Conservation (phyloP, 2,113 vertebrate species). For the Paradoxurus hermaphroditus region DNA sequence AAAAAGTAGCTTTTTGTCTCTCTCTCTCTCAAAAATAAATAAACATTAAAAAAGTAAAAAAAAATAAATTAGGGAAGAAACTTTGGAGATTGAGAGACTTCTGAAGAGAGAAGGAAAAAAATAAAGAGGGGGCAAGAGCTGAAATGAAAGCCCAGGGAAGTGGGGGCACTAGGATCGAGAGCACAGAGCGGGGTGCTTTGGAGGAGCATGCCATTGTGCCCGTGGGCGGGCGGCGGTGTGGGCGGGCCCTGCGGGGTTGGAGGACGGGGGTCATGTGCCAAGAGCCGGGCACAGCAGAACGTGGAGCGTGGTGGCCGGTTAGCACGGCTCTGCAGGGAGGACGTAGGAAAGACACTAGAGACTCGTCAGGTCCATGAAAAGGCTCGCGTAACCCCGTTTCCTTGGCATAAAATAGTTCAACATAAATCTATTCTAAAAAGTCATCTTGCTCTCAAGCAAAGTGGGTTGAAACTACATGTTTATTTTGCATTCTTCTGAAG, state of each 20-base stretch:
- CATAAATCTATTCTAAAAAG: neutral
- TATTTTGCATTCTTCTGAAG: constrained; percentile 24
- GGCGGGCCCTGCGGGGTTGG: neutral
- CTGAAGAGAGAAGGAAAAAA: neutral
- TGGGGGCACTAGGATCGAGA: neutral
- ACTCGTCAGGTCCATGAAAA: neutral
- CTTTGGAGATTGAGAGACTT: neutral
- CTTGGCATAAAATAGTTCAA: neutral
- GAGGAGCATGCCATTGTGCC: no score
- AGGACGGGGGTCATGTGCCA: neutral
- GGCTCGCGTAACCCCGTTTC: neutral
- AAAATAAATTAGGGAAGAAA: neutral
- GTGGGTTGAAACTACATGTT: neutral
- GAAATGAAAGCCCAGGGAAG: neutral
- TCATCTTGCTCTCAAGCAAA: neutral
- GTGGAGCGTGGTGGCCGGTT: fast-evolving
- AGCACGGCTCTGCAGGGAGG: neutral
- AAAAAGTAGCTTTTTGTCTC: no score
- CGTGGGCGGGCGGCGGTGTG: neutral
- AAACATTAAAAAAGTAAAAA: no score
- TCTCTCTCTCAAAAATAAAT: no score
- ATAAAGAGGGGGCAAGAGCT: no score
- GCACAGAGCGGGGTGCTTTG: neutral
- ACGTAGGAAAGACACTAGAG: neutral
- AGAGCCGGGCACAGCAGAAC: neutral